Evolutionary conservation across 2,113 vertebrate species (phyloP), one percentile per base, ranked within the genome.

Genomic region (Candoia aspera): DNA sequence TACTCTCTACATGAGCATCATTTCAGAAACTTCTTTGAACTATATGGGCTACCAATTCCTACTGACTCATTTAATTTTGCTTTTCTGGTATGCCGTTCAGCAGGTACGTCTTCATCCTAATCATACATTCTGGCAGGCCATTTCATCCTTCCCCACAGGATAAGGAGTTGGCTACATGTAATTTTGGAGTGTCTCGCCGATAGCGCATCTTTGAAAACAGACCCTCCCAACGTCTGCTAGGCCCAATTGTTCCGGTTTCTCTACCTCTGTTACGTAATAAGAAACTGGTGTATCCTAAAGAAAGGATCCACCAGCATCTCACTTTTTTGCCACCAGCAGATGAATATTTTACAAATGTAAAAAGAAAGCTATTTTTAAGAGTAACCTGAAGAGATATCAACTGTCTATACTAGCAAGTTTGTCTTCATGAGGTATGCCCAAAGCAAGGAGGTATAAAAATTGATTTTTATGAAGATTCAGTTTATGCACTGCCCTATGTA

Each of bases 151-250:
- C 89, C 26, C 42, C 13, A 53, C 1, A 62, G 57, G 57, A 19
- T 10, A 53, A 54, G 29, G 83, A 26, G 57, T 49, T 46, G 11
- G 10, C 37, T 85, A 46, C 13, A 86, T 54, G 6, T 64, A 17
- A 54, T 86, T 49, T 12, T 49, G 29, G 73, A 42, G 55, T 1
- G 5, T 55, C n/a, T 54, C 46, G 17, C 19, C 2, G 8, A 42
- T 79, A 15, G 33, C 37, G 23, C 93, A 73, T 37, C 92, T 87
- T 90, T 91, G n/a, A 62, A 89, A 91, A 33, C 84, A 90, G 33
- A 24, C 23, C 60, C 64, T 86, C 90, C 73, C 54, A 68, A 57
- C 24, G 54, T 24, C 84, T 87, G 89, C 62, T 13, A 33, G 11
- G 53, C n/a, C 49, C 29, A 17, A 49, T 29, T 53, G 33, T 57